Evolutionary conservation across 2,113 vertebrate species (phyloP).

Genomic region (Psilopsiagon aymara): DNA sequence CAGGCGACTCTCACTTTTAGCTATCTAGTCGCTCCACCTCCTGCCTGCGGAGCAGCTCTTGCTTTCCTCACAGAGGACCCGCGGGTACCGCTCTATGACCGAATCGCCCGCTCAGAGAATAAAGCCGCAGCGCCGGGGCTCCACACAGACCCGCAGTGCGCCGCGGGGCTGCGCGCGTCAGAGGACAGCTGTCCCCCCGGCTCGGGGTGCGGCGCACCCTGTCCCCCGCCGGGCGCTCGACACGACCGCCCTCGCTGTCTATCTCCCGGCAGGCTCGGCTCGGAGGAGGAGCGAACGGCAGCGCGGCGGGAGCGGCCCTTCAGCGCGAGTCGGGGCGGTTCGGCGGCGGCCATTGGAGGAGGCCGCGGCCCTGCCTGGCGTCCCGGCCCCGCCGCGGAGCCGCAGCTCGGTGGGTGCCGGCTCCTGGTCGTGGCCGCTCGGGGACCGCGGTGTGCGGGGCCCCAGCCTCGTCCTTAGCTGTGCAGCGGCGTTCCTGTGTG

Average conservation of each 20-base stretch:
- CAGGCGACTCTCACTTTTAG: background rate
- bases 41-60: background rate
- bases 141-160: background rate
- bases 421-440: background rate
- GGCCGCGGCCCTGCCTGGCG: background rate
- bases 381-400: background rate
- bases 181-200: accelerated
- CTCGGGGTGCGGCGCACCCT: too few species aligned
- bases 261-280: background rate
- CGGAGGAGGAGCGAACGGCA: background rate
- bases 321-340: background rate
- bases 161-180: background rate
- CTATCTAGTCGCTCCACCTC: too few species aligned
- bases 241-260: accelerated
- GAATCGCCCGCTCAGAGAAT: accelerated
- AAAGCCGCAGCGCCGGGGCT: too few species aligned
- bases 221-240: too few species aligned
- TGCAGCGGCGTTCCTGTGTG: background rate
- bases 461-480: background rate
- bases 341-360: background rate
- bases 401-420: background rate
- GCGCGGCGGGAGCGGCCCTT: background rate
- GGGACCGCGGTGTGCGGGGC: background rate
- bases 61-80: accelerated
- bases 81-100: accelerated